Evolutionary conservation across 2,888 invertebrate genomes (phyloP).

Genomic region (Drosophila prolongata): DNA sequence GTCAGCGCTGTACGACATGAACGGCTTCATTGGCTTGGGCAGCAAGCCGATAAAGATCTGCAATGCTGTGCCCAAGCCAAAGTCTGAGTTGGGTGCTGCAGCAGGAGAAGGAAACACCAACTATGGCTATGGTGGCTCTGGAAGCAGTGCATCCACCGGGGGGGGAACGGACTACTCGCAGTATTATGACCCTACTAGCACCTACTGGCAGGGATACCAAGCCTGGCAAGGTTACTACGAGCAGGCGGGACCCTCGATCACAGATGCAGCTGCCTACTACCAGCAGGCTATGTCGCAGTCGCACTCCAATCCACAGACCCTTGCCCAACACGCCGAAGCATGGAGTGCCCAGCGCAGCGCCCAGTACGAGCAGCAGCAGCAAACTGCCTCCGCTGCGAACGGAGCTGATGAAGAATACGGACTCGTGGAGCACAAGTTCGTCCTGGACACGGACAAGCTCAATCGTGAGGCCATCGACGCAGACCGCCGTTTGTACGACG

Average conservation of each 20-base stretch:
- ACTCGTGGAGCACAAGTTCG: conserved; percentile 91
- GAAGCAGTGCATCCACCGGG: conserved; percentile 58
- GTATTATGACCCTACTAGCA: conserved; percentile 91
- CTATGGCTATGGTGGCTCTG: conserved; percentile 69
- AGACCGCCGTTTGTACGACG: conserved; percentile 92
- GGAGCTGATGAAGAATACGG: conserved; percentile 88
- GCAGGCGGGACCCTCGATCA: conserved; percentile 83
- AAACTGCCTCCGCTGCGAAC: conserved; percentile 79
- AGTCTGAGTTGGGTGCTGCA: conserved; percentile 85
- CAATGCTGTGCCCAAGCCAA: conserved; percentile 95
- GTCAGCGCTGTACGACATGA: conserved; percentile 96
- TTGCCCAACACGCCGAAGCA: conserved; percentile 85
- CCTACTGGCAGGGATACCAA: conserved; percentile 95
- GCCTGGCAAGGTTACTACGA: conserved; percentile 92
- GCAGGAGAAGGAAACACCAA: conserved; percentile 81
- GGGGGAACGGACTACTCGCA: conserved; percentile 87
- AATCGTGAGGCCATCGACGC: conserved; percentile 91
- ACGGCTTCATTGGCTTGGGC: conserved; percentile 95
- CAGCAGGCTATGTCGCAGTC: conserved; percentile 84
- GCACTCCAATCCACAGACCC: conserved; percentile 82
- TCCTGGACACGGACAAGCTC: conserved; percentile 90
- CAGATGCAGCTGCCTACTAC: conserved; percentile 80
- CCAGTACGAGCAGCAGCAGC: conserved; percentile 81
- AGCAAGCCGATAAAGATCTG: conserved; percentile 95
- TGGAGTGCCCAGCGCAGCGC: conserved; percentile 85